These are phyloP conservation scores for Pterostichus niger DNA, from an alignment of 2,888 invertebrate species.

Conservation along the genomic window DNA sequence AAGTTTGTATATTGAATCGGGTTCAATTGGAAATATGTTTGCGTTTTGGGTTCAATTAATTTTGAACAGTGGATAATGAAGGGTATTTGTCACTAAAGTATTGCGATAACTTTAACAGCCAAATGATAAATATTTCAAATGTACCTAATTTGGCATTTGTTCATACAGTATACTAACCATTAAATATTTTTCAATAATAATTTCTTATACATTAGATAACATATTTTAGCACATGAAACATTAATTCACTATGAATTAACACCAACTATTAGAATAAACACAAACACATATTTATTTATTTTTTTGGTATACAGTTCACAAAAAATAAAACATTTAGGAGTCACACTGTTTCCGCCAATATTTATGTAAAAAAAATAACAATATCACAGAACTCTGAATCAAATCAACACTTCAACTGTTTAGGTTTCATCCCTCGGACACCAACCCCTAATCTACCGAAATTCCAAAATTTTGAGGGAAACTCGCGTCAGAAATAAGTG, in stretches of 20 bases:
- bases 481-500: constrained; percentile 31
- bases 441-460: neutral
- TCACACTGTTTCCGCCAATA: neutral
- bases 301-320: too few relatives aligned
- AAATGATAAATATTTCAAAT: neutral
- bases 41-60: neutral
- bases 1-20: too few relatives aligned
- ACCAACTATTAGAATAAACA: constrained; percentile 18
- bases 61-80: neutral
- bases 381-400: constrained; percentile 40
- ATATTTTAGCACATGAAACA: constrained; percentile 37
- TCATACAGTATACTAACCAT: constrained; percentile 8
- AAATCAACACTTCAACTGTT: neutral
- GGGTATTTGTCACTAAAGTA: neutral
- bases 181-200: constrained; percentile 28
- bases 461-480: constrained; percentile 9
- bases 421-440: neutral
- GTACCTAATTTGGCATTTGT: too few relatives aligned
- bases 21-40: neutral
- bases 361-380: neutral
- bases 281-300: neutral
- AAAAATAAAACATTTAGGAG: too few relatives aligned
- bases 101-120: neutral
- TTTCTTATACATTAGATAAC: constrained; percentile 35
- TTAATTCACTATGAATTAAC: constrained; percentile 22